A percentile compares a stretch with the other conserved stretches of the same genome.
Evolutionary conservation across 2,113 vertebrate species (phyloP).

Genomic region (Manacus vitellinus): DNA sequence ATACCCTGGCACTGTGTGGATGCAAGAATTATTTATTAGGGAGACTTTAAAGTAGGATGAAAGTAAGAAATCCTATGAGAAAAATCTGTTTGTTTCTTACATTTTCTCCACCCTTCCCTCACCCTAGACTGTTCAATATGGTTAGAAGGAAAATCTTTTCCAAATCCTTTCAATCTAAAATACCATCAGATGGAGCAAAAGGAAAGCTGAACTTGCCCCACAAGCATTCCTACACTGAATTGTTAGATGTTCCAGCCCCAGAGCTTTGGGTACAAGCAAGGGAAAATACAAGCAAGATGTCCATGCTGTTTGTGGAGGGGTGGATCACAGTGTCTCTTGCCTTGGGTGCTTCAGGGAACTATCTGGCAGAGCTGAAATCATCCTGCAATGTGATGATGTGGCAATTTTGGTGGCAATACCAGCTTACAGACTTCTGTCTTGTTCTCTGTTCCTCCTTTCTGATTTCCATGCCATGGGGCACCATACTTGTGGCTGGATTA

Average conservation of each 20-base stretch:
- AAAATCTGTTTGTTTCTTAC: not conserved
- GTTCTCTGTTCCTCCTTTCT: not conserved
- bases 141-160: not conserved
- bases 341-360: not conserved
- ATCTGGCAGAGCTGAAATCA: not conserved
- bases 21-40: constrained; percentile 8
- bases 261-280: not conserved
- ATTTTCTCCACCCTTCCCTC: not conserved
- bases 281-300: not conserved
- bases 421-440: not conserved
- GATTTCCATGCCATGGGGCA: not conserved
- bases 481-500: not conserved
- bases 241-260: not conserved
- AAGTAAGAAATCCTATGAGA: constrained; percentile 24
- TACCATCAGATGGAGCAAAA: constrained; percentile 16
- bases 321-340: not conserved
- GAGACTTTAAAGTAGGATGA: constrained; percentile 3
- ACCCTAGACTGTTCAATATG: not conserved
- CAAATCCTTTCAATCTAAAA: constrained; percentile 18
- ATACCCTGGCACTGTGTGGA: not conserved
- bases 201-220: constrained; percentile 9
- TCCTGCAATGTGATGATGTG: not conserved
- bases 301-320: not conserved
- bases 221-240: not conserved
- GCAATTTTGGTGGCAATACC: not conserved